phyloP scores from a whole-genome alignment of 2,888 invertebrate genomes.

The Listrodromus nycthemerus region DNA sequence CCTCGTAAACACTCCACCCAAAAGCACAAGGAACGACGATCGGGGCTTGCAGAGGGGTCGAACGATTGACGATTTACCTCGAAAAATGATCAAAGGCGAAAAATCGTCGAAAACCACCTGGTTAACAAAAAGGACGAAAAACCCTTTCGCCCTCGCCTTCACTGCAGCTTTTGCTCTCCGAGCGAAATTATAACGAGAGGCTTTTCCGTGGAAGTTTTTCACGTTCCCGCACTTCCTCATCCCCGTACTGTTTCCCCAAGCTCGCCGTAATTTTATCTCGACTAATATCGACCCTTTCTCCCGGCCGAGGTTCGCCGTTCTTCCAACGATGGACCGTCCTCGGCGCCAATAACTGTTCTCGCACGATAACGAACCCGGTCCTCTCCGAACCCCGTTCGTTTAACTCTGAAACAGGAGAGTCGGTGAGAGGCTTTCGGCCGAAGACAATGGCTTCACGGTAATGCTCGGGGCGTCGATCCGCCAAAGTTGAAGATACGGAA shows the following conservation, averaged over 20 bases:
- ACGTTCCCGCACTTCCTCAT: not conserved
- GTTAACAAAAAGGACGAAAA: not conserved
- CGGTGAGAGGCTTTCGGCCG: not conserved
- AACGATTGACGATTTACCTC: not conserved
- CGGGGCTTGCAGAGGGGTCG: not conserved
- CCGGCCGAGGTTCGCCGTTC: slow-evolving; percentile 34
- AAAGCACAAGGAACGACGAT: no score
- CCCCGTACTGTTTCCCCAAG: not conserved
- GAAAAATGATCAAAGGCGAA: not conserved
- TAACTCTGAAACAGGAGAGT: not conserved
- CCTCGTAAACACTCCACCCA: no score
- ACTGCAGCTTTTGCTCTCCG: not conserved
- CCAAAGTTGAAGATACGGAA: not conserved
- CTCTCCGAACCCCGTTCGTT: not conserved
- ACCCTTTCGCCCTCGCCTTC: not conserved
- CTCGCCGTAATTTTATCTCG: not conserved
- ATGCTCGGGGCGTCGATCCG: slow-evolving; percentile 31
- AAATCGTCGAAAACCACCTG: not conserved
- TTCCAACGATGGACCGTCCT: slow-evolving; percentile 26
- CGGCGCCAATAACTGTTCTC: slow-evolving; percentile 61
- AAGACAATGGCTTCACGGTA: slow-evolving; percentile 33
- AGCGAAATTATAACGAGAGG: not conserved
- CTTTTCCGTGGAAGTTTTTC: not conserved
- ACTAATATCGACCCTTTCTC: not conserved
- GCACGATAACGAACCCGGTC: slow-evolving; percentile 59